These are phyloP conservation scores for Diorhabda elongata DNA, from an alignment of 1,140 invertebrate genomes.

Conservation along the genomic window DNA sequence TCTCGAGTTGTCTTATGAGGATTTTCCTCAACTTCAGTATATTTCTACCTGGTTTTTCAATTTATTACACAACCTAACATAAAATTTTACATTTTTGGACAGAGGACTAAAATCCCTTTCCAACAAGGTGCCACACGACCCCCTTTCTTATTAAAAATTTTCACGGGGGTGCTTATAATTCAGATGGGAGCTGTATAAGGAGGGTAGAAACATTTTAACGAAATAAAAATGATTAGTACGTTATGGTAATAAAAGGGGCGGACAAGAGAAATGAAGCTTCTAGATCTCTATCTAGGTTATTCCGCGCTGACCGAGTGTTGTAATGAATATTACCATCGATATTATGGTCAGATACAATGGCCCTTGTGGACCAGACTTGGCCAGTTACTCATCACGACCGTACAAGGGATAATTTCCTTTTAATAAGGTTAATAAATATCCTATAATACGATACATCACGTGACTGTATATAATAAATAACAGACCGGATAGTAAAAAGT, in stretches of 20 bases:
- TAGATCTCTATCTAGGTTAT: constrained; percentile 15
- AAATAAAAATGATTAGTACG: constrained; percentile 13
- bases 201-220: neutral
- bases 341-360: constrained; percentile 3
- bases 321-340: constrained; percentile 13
- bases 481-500: neutral
- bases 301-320: constrained; percentile 8
- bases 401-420: neutral
- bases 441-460: too few relatives aligned
- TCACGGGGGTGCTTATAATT: too few relatives aligned
- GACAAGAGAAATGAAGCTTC: constrained; percentile 8
- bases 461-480: neutral
- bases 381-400: neutral
- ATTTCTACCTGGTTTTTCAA: too few relatives aligned
- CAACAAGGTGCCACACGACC: too few relatives aligned
- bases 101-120: too few relatives aligned
- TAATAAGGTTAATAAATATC: neutral
- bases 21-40: too few relatives aligned
- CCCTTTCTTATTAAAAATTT: too few relatives aligned
- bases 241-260: constrained; percentile 9
- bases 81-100: too few relatives aligned
- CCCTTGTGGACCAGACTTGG: neutral
- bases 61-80: too few relatives aligned
- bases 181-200: too few relatives aligned
- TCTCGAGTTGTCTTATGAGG: too few relatives aligned